Base-by-base conservation (phyloP, 2,888 invertebrate species). In the Unio pictorum region DNA sequence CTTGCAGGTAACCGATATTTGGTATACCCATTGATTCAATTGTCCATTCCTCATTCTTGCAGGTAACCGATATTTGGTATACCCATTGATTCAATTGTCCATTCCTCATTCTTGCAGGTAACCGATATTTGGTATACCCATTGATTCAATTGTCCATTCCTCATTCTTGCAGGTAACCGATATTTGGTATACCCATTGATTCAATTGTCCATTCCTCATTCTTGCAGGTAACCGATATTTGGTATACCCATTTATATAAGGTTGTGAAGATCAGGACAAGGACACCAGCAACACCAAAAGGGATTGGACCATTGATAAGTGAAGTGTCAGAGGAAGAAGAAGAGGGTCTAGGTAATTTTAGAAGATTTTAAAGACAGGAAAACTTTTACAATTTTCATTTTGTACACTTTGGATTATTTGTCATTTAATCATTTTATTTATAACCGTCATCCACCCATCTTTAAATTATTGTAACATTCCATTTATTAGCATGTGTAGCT, bases 31-130 rank as follows among this genome's bases (percentile, higher is more conserved):
- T n/a, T 45, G 45, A 15, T 11, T 23, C 30, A 45, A 45, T 45
- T 45, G 45, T 45, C 45, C 45, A 45, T 15, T 11, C 45, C 11
- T 45, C 15, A 63, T 56, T 34, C 60, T 70, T 74, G 4, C 78
- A 89, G 89, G 89, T 89, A 7, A 86, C 87, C 60, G 81, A 86
- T 65, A 89, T 89, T 56, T 90, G 90, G 90, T 84, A 88, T 66
- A 79, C 81, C 34, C 85, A 89, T 76, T 76, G 23, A 23, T 23
- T 23, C 23, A 23, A 23, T 23, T 23, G 23, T 23, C 23, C 23
- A 23, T 23, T 23, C 23, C 23, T 23, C 23, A 23, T 23, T 23
- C 23, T 23, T 23, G 23, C 23, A 23, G 23, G 23, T 23, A 23
- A 23, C 23, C 23, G 23, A 23, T 23, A 23, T 23, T 23, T 23